Conservation (phyloP, 1,140 invertebrate genomes). For the Drosophila ficusphila region DNA sequence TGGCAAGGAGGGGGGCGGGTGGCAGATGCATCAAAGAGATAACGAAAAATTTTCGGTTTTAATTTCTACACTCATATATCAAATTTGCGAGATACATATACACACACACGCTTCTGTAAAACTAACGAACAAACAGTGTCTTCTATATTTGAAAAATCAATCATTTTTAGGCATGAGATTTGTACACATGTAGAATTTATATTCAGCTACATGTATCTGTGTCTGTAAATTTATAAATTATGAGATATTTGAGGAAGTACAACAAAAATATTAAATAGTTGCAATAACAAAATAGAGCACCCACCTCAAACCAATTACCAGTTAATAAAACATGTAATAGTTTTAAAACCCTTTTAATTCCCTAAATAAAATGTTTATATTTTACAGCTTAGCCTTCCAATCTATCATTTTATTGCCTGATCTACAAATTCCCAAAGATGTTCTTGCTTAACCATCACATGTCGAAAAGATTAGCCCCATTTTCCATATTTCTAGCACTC, state of each 20-base stretch:
- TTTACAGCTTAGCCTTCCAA: neutral
- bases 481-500: conserved; percentile 49
- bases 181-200: neutral
- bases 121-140: conserved; percentile 12
- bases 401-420: neutral
- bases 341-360: too few species aligned
- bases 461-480: conserved; percentile 35
- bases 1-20: neutral
- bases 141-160: conserved; percentile 4
- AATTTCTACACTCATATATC: conserved; percentile 30
- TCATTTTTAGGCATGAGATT: neutral
- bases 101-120: neutral
- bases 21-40: conserved; percentile 32
- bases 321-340: too few species aligned
- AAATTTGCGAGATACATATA: conserved; percentile 12
- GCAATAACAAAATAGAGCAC: too few species aligned
- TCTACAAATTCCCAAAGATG: neutral
- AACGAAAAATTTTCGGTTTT: conserved; percentile 27
- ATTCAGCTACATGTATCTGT: neutral
- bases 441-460: neutral
- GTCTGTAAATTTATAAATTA: neutral
- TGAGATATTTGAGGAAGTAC: too few species aligned
- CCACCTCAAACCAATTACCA: too few species aligned
- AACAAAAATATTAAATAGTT: too few species aligned
- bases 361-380: too few species aligned